Conservation (phyloP, 2,797 vertebrate genomes). For the Danio albolineatus region DNA sequence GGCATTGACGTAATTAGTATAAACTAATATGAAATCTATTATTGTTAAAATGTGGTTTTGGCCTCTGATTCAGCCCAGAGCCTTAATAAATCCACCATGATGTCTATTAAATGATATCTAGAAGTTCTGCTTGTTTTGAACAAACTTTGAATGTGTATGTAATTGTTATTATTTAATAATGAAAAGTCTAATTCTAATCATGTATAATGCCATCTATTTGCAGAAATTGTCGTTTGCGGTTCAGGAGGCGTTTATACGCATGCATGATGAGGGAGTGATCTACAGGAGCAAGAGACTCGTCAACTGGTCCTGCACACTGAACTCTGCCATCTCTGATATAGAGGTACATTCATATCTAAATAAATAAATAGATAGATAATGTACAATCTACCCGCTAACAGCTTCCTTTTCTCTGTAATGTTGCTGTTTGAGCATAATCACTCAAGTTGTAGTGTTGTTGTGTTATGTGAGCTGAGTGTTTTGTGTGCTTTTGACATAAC, state of each 20-base stretch:
- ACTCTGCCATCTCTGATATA: slow-evolving; percentile 95
- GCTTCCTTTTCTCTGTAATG: too few relatives aligned
- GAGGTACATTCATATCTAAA: slow-evolving; percentile 70
- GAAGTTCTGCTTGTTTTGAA: not conserved
- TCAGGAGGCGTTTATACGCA: slow-evolving; percentile 88
- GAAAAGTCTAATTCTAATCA: not conserved
- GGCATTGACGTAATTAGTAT: not conserved
- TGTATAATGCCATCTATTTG: not conserved
- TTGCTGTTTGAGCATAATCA: too few relatives aligned
- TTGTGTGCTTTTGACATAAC: too few relatives aligned
- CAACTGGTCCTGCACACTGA: slow-evolving; percentile 94
- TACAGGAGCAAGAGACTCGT: slow-evolving; percentile 93
- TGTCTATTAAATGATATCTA: too few relatives aligned
- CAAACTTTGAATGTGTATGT: not conserved
- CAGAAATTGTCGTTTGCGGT: slow-evolving; percentile 91
- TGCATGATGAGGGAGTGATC: slow-evolving; percentile 90
- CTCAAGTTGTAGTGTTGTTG: too few relatives aligned
- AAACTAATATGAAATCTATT: too few relatives aligned
- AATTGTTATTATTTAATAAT: not conserved
- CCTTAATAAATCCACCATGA: not conserved
- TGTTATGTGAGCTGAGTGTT: too few relatives aligned
- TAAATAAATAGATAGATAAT: not conserved
- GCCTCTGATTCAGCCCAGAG: too few relatives aligned
- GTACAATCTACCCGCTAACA: too few relatives aligned
- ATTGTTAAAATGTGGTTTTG: too few relatives aligned